Conservation (phyloP, 2,113 vertebrate species). For the Anguilla japonica region DNA sequence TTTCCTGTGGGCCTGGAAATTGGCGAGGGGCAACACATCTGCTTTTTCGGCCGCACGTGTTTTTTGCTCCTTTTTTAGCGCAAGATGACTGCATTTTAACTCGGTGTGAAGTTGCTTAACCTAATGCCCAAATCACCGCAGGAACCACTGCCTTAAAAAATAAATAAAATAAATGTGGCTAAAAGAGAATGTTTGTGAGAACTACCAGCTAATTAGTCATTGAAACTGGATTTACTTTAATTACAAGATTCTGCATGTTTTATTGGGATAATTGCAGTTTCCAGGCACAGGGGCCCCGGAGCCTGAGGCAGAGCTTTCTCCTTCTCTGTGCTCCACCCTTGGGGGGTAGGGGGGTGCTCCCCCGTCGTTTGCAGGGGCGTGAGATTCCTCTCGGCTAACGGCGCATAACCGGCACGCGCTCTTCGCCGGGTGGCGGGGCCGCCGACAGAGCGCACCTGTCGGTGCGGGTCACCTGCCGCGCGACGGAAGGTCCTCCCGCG, state of each 20-base stretch:
- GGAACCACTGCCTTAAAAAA: background rate
- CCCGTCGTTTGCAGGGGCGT: background rate
- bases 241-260: background rate
- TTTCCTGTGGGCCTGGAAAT: background rate
- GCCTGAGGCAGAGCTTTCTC: background rate
- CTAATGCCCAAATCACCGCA: background rate
- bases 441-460: background rate
- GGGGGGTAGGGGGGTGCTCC: background rate
- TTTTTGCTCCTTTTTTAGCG: background rate
- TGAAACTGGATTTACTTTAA: conserved; percentile 24
- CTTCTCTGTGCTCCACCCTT: background rate
- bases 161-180: background rate
- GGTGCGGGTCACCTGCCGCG: background rate
- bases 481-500: background rate
- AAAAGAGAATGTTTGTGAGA: background rate
- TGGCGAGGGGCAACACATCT: background rate
- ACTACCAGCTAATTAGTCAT: conserved; percentile 1
- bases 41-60: background rate
- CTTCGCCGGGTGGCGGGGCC: background rate
- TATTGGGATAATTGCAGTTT: background rate
- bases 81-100: background rate
- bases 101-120: background rate
- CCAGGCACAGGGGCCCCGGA: conserved; percentile 1
- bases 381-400: conserved; percentile 19
- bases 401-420: background rate